Evolutionary conservation across 2,113 vertebrate genomes (phyloP).

Genomic region (Phoxinus phoxinus): DNA sequence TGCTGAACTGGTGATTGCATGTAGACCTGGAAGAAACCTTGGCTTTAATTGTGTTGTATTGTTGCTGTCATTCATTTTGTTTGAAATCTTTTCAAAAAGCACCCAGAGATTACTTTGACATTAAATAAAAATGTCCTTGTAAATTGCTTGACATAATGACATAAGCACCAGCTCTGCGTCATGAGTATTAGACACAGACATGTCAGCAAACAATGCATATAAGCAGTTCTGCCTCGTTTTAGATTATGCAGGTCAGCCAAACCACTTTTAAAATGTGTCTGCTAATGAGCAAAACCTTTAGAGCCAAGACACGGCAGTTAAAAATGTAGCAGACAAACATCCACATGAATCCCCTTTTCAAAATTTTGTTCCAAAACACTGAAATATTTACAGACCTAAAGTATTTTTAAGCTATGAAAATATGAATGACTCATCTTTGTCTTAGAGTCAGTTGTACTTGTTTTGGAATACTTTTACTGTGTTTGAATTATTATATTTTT

Average conservation of each 20-base stretch:
- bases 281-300: background rate
- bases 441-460: background rate
- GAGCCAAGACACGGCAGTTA: background rate
- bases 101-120: slow-evolving; percentile 3
- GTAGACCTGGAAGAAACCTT: background rate
- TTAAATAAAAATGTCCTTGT: background rate
- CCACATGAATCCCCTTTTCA: background rate
- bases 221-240: slow-evolving; percentile 8
- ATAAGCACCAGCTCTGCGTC: background rate
- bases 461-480: background rate
- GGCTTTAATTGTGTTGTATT: background rate
- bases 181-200: background rate
- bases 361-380: background rate
- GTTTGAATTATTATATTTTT: background rate
- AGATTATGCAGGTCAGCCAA: slow-evolving; percentile 2
- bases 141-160: slow-evolving; percentile 8
- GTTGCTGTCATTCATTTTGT: background rate
- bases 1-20: background rate
- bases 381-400: slow-evolving; percentile 1
- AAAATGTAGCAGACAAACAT: slow-evolving; percentile 34
- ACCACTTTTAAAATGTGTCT: background rate
- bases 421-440: slow-evolving; percentile 21
- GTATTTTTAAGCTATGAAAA: slow-evolving; percentile 12
- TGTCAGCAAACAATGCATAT: background rate
- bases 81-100: background rate